Conservation (phyloP, 2,113 vertebrate genomes). For the Motacilla alba region DNA sequence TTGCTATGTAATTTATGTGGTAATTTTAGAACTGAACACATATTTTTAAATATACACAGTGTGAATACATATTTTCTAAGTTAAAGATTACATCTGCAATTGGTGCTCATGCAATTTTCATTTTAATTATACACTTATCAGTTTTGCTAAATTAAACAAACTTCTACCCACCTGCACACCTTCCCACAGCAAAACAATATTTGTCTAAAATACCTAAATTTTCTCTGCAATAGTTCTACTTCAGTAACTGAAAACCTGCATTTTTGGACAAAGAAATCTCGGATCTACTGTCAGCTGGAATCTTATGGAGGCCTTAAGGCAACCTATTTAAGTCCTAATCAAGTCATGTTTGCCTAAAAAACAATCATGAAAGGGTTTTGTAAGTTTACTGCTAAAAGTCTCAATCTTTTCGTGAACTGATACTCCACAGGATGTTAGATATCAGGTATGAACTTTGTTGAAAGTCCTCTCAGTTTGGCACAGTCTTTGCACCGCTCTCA, state of each 20-base stretch:
- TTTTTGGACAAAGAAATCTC: background rate
- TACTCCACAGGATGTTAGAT: background rate
- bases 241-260: background rate
- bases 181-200: background rate
- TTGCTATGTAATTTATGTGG: background rate
- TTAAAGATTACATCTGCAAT: background rate
- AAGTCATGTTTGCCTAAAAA: background rate
- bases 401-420: background rate
- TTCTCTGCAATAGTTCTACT: background rate
- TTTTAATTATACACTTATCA: background rate
- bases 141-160: constrained; percentile 20
- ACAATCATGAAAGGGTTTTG: background rate
- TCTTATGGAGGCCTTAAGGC: background rate
- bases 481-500: background rate
- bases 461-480: background rate
- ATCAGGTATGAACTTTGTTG: background rate
- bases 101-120: background rate
- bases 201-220: background rate
- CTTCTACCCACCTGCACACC: background rate
- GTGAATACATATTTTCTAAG: background rate
- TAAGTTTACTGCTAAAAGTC: background rate
- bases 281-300: background rate
- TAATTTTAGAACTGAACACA: background rate
- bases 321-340: background rate
- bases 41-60: background rate